A percentile compares a stretch with the other conserved stretches of the same genome.
Conservation (phyloP, 2,797 vertebrate species). For the Microctenopoma stevenorrisi region DNA sequence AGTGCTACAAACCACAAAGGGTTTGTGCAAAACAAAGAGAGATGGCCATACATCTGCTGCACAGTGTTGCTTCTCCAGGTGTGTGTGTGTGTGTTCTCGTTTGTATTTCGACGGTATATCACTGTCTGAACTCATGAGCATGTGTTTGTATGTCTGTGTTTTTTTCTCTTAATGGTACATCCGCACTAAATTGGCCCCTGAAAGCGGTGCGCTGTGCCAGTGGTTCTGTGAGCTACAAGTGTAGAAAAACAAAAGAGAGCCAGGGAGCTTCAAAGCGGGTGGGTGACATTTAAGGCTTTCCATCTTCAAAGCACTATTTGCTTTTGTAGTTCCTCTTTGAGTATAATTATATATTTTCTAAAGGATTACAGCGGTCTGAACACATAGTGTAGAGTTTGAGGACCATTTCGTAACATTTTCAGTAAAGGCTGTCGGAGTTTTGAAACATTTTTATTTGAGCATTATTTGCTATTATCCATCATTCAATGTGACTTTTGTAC, state of each 20-base stretch:
- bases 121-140: constrained; percentile 41
- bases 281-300: constrained; percentile 90
- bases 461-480: constrained; percentile 29
- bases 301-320: constrained; percentile 91
- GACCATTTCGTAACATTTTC: constrained; percentile 71
- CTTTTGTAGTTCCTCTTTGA: constrained; percentile 92
- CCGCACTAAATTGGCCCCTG: constrained; percentile 83
- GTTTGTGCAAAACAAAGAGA: constrained; percentile 55
- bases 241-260: constrained; percentile 87
- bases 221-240: constrained; percentile 80
- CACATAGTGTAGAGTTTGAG: constrained; percentile 67
- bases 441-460: constrained; percentile 28
- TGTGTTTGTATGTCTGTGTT: constrained; percentile 49
- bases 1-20: constrained; percentile 57
- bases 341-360: constrained; percentile 88
- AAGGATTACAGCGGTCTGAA: constrained; percentile 81
- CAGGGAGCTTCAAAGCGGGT: constrained; percentile 90
- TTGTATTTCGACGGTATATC: constrained; percentile 34
- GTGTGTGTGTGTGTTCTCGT: constrained; percentile 35
- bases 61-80: constrained; percentile 46
- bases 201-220: constrained; percentile 79
- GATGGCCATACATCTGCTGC: constrained; percentile 43
- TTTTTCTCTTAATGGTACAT: constrained; percentile 80
- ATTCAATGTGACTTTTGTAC: constrained; percentile 10
- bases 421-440: constrained; percentile 48